Base-by-base conservation (phyloP, 2,797 vertebrate species). In the Iguana delicatissima region DNA sequence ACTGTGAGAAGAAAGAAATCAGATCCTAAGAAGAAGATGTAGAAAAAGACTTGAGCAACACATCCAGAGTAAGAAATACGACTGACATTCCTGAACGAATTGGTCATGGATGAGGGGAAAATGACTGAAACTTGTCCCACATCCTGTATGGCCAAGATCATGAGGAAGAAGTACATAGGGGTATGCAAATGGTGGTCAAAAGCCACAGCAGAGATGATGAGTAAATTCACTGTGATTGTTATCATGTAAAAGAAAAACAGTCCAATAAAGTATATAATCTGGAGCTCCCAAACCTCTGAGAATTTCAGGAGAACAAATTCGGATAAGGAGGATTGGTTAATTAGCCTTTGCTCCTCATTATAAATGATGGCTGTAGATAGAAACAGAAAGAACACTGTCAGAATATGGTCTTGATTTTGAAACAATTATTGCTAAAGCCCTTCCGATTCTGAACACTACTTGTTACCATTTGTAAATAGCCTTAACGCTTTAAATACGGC, bases 81-180 rank as follows among this genome's bases (percentile, higher is more conserved):
- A 81, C 18, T 81, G 57, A 16, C 57, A 59, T 59, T 59, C 16
- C 13, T 18, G 3, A 59, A 1, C 1, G 24, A 69, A 59, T 86
- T 86, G 24, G 20, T 12, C 72, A 86, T 86, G 55, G 84, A 64
- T 50, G 32, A 38, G 38, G 76, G 86, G 20, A 64, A 4, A 62
- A n/a, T 79, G 42, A 79, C 74, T 32, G 86, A 87, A 46, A 87
- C 59, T 59, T 62, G 59, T 1, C 86, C 74, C 9, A 79, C 26
- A 32, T 87, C 86, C 74, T 50, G 35, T 3, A 81, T 57, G n/a
- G 87, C 67, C 50, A 88, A 20, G 35, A 72, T 82, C 87, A 82
- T 88, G 22, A 88, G n/a, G 3, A 88, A 88, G 52, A 88, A 82
- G 18, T 88, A 88, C 87, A 88, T 88, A 35, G 87, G 87, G 14